Evolutionary conservation across 2,113 vertebrate species (phyloP), one percentile per base, ranked within the genome.

Genomic region (Trichechus manatus): DNA sequence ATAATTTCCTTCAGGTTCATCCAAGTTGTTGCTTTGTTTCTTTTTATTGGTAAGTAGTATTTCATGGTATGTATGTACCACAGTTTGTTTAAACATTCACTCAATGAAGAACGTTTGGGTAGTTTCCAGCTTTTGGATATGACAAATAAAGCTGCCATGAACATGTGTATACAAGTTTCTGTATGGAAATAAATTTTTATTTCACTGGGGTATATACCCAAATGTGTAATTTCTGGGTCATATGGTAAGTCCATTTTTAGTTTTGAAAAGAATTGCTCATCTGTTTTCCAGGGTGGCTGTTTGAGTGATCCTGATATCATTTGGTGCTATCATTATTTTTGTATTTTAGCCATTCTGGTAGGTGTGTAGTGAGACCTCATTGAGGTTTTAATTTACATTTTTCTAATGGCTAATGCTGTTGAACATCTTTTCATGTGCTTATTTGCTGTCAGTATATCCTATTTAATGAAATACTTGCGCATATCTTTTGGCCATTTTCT

Each of bases 1-100:
- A 13, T 63, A 53, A 19, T 90, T 94, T 70, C 53, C 9, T 83
- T 95, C 44, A 61, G 29, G 94, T 92, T 70, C 25, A 70, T 74
- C 80, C 33, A 63, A 79, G 27, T 66, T 86, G 29, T 22, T 77
- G 14, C 2, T 47, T 68, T 64, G 4, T 78, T 95, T n/a, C 23
- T 72, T 47, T 56, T 70, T 74, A 82, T n/a, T 47, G 15, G 9
- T 79, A n/a, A 59, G 17, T 77, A 59, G 29, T n/a, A 36, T 66
- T 68, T 47, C 20, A n/a, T 82, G 25, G 15, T 86, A 59, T 17
- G 19, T 23, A 59, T 19, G 1, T 59, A 80, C 44, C 20, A 42
- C 4, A 29, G 29, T 36, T 92, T 75, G 39, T 23, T 87, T 95
- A 39, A 68, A 64, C 23, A 7, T 50, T 90, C 25, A 50, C 3